Conservation (phyloP, 2,113 vertebrate genomes). For the Brachyhypopomus gauderio region DNA sequence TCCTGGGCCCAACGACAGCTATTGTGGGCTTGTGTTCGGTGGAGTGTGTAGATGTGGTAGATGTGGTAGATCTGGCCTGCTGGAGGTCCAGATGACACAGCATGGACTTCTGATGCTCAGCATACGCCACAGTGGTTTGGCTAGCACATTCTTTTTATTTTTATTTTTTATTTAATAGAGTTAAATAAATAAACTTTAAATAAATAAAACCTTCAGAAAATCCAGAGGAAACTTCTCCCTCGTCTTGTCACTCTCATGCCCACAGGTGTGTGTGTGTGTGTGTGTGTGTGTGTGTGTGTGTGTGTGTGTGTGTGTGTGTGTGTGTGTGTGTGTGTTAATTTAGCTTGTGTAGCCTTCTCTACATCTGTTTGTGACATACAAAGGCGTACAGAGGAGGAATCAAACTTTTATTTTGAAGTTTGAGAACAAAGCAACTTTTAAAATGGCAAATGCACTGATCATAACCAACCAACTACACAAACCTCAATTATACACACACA, state of each 20-base stretch:
- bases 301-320: too few species aligned
- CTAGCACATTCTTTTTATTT: constrained; percentile 14
- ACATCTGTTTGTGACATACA: too few species aligned
- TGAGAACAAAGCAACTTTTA: too few species aligned
- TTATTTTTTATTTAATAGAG: too few species aligned
- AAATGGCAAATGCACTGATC: too few species aligned
- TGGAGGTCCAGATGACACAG: constrained; percentile 47
- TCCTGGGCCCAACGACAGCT: neutral
- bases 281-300: too few species aligned
- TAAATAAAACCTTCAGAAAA: neutral
- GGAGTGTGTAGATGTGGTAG: neutral
- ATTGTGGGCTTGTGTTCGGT: constrained; percentile 25
- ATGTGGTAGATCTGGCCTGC: neutral
- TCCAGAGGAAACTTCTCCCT: neutral
- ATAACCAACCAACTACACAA: too few species aligned
- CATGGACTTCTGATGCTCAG: constrained; percentile 52
- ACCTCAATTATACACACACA: too few species aligned
- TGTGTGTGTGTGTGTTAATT: too few species aligned
- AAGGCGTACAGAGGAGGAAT: too few species aligned
- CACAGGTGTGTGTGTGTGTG: neutral
- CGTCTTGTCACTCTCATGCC: neutral
- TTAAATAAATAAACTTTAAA: neutral
- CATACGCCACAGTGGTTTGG: constrained; percentile 44
- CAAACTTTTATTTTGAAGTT: too few species aligned
- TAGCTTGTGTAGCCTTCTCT: too few species aligned